Evolutionary conservation across 2,797 vertebrate genomes (phyloP).

Genomic region (Telmatherina bonti): DNA sequence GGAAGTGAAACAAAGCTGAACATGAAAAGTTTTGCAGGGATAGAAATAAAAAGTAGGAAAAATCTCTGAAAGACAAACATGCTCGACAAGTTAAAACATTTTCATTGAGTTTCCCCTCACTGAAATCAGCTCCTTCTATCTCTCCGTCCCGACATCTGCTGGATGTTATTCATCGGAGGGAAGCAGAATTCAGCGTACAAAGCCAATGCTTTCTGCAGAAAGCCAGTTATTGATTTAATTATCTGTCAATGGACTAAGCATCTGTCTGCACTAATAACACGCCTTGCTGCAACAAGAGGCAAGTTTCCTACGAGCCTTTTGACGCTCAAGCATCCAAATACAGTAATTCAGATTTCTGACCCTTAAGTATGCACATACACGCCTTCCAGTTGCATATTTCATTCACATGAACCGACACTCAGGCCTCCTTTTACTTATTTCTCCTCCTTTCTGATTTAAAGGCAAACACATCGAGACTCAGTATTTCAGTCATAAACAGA

Average conservation of each 20-base stretch:
- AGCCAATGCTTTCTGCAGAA: constrained; percentile 44
- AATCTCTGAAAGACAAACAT: constrained; percentile 23
- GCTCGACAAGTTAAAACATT: constrained; percentile 38
- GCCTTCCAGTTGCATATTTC: constrained; percentile 24
- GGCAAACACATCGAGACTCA: constrained; percentile 17
- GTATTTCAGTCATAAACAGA: constrained; percentile 64
- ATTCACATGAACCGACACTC: constrained; percentile 5
- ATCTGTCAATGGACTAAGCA: constrained; percentile 60
- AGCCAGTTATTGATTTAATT: constrained; percentile 67
- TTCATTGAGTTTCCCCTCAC: constrained; percentile 43
- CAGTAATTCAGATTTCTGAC: constrained; percentile 25
- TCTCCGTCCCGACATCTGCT: constrained; percentile 31
- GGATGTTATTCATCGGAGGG: constrained; percentile 56
- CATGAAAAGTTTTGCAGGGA: constrained; percentile 38
- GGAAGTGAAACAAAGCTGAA: constrained; percentile 76
- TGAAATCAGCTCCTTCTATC: constrained; percentile 13
- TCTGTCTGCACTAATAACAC: constrained; percentile 57
- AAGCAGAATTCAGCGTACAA: constrained; percentile 15
- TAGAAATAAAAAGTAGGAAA: constrained; percentile 49
- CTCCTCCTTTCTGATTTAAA: constrained; percentile 22
- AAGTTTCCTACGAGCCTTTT: constrained; percentile 29
- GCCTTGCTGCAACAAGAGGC: constrained; percentile 41
- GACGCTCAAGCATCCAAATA: constrained; percentile 7
- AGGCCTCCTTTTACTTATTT: constrained; percentile 1
- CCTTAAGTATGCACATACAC: neutral